Percentiles rank a stretch among this genome's conserved stretches.
These are phyloP conservation scores for Scelioninae gen. 1 DNA, from an alignment of 2,888 invertebrate species.

Conservation along the genomic window DNA sequence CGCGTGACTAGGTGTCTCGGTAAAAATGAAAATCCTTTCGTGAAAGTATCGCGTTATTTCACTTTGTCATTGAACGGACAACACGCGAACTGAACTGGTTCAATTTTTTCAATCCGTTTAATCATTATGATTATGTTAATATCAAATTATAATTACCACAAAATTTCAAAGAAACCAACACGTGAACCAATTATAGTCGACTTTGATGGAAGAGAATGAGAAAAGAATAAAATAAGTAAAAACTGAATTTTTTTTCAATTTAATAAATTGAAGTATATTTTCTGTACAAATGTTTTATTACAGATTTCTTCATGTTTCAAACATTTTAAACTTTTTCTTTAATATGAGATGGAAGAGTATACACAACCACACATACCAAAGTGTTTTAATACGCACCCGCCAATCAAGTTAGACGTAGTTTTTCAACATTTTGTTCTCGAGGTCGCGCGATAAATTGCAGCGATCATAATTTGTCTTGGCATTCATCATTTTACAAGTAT, in stretches of 20 bases:
- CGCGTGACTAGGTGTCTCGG: constrained; percentile 73
- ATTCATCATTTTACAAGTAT: constrained; percentile 53
- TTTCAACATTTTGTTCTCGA: constrained; percentile 32
- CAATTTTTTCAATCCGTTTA: background rate
- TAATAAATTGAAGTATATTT: too few species aligned
- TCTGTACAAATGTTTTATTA: too few species aligned
- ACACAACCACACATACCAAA: background rate
- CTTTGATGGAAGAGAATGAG: too few species aligned
- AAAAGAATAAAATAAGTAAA: too few species aligned
- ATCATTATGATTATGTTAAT: background rate
- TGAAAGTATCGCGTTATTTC: constrained; percentile 51
- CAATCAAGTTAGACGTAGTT: constrained; percentile 21
- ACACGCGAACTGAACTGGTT: constrained; percentile 8
- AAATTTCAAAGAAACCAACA: too few species aligned
- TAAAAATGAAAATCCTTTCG: constrained; percentile 53
- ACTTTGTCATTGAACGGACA: too few species aligned
- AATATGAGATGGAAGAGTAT: too few species aligned
- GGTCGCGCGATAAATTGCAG: constrained; percentile 50
- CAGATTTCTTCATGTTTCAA: too few species aligned
- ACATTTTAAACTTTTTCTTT: constrained; percentile 3
- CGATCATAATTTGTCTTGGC: constrained; percentile 59
- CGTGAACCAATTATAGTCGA: too few species aligned
- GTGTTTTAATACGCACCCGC: constrained; percentile 11
- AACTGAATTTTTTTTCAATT: too few species aligned
- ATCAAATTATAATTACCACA: too few species aligned